Evolutionary conservation across 2,888 invertebrate genomes (phyloP), one percentile per base, ranked within the genome.

Genomic region (Sinelater perroti): DNA sequence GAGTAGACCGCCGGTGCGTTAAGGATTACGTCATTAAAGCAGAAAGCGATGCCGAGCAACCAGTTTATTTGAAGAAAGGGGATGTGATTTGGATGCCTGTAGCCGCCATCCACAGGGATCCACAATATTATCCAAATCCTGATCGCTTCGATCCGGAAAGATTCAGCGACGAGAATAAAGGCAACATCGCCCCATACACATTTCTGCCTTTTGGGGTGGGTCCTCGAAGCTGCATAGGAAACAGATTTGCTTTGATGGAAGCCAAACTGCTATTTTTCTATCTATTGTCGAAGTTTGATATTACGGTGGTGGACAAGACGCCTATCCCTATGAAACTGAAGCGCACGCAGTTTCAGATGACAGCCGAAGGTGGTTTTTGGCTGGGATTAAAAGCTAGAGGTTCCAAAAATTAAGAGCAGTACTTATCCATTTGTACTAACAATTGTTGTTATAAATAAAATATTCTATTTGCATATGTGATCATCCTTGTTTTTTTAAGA

Each of bases 191-290:
- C 3, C 79, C 79, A 0, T 79, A 78, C 36, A 72, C 79, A 0
- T 73, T 68, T 33, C n/a, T 72, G 4, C 73, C 74, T 1, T 75
- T 75, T 58, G 75, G 75, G 1, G 6, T 85, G 0, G 87, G 87
- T 2, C 86, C 83, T 1, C 79, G 87, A 53, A 85, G 81, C 67
- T 87, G 87, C 63, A 83, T 87, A 45, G 87, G 85, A 79, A 63
- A 8, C 45, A 69, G 73, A 63, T 63, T 61, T 6, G 56, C 20
- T n/a, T 35, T 56, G 20, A 33, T 56, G 35, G 56, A 56, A 35
- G 16, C 20, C 10, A 74, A 74, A 61, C 33, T 58, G 1, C 17
- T 72, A 3, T 59, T 74, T 8, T 70, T 65, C 24, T 42, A 72
- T 42, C 42, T 74, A 3, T 30, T 75, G 24, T 40, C 53, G 3